A percentile compares a stretch with the other conserved stretches of the same genome.
phyloP scores from a whole-genome alignment of 2,888 invertebrate genomes.

The Scaptomyza caliginosa region DNA sequence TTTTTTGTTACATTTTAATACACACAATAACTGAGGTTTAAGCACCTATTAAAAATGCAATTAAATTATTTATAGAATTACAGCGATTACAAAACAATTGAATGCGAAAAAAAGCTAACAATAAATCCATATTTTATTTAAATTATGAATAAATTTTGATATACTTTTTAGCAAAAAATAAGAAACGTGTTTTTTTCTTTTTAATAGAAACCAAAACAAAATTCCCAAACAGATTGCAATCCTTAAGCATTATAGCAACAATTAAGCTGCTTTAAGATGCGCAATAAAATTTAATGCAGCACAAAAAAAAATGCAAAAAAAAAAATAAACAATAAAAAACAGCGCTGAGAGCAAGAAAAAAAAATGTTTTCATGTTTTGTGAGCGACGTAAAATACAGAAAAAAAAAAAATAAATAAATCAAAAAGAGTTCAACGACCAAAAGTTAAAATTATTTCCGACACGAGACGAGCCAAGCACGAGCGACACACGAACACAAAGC shows the following conservation, averaged over 20 bases:
- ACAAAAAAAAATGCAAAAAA: conserved; percentile 25
- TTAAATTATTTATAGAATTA: neutral
- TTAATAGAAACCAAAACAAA: too few relatives aligned
- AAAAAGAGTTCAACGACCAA: conserved; percentile 78
- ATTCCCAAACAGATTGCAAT: conserved; percentile 21
- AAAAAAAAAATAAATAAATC: conserved; percentile 58
- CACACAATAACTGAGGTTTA: neutral
- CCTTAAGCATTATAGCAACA: conserved; percentile 25
- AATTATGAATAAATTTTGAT: neutral
- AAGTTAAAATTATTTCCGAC: conserved; percentile 75
- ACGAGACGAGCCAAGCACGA: conserved; percentile 22
- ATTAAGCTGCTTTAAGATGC: conserved; percentile 41
- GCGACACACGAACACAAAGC: conserved; percentile 11
- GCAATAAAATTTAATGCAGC: conserved; percentile 53
- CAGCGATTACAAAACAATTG: neutral
- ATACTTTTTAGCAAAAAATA: neutral
- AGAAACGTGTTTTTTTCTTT: too few relatives aligned
- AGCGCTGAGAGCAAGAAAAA: conserved; percentile 24
- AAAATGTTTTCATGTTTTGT: conserved; percentile 51
- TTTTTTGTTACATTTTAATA: neutral
- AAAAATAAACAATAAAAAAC: conserved; percentile 14
- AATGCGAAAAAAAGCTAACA: neutral
- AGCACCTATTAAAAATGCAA: neutral
- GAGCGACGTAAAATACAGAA: conserved; percentile 33
- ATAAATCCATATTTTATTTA: neutral